Conservation (phyloP, 1,140 invertebrate genomes). For the Mya arenaria region DNA sequence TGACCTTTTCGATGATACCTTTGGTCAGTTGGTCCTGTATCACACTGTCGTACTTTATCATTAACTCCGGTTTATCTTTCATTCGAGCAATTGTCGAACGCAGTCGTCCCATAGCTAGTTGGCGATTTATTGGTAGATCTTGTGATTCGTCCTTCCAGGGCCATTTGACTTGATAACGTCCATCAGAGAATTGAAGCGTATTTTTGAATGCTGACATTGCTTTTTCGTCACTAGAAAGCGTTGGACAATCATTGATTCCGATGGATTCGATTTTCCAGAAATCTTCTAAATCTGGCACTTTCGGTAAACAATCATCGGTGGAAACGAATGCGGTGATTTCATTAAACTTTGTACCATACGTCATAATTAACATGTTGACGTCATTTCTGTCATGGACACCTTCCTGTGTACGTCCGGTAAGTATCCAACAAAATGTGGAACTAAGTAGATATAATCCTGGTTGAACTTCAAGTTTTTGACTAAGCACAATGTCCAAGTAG, state of each 20-base stretch:
- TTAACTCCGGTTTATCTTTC: conserved; percentile 6
- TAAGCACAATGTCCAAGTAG: not conserved
- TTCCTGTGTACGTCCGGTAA: too few relatives aligned
- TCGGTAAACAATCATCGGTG: too few relatives aligned
- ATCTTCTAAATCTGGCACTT: too few relatives aligned
- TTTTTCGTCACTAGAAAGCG: not conserved
- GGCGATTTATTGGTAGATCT: conserved; percentile 1
- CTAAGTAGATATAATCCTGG: not conserved
- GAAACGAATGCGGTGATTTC: too few relatives aligned
- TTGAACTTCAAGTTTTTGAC: not conserved
- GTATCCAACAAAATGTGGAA: too few relatives aligned
- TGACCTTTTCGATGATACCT: conserved; percentile 16
- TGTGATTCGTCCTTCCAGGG: conserved; percentile 1
- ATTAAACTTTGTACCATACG: too few relatives aligned
- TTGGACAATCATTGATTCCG: too few relatives aligned
- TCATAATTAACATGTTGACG: too few relatives aligned
- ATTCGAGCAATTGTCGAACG: not conserved
- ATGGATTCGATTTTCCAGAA: too few relatives aligned
- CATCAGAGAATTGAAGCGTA: not conserved
- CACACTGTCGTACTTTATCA: conserved; percentile 1
- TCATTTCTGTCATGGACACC: too few relatives aligned
- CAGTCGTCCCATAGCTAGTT: conserved; percentile 10
- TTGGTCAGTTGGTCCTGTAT: conserved; percentile 14
- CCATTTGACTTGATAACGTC: conserved; percentile 1
- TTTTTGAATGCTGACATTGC: conserved; percentile 3